These are phyloP conservation scores for Branchipolynoe longqiensis DNA, from an alignment of 2,888 invertebrate species.

Conservation along the genomic window DNA sequence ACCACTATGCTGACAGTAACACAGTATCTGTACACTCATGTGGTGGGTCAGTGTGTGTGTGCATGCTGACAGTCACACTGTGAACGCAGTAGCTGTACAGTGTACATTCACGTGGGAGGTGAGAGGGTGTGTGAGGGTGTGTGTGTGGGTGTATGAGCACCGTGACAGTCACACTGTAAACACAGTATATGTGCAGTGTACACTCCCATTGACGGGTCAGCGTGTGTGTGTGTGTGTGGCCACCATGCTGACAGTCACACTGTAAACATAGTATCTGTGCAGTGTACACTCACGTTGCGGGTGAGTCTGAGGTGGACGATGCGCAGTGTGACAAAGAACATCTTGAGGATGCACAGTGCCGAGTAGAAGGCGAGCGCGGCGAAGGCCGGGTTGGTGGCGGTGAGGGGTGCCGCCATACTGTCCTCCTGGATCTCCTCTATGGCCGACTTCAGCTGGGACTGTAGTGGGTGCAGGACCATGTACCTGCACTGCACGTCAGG, in stretches of 20 bases:
- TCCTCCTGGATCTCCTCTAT: background rate
- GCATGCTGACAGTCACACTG: no score
- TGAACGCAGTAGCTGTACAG: no score
- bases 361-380: slow-evolving; percentile 18
- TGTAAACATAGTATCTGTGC: background rate
- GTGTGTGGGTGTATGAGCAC: background rate
- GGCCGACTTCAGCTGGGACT: background rate
- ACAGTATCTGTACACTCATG: no score
- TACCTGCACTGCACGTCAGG: background rate
- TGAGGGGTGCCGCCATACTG: background rate
- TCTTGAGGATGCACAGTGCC: slow-evolving; percentile 3
- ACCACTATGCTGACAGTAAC: no score
- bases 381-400: slow-evolving; percentile 4
- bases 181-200: background rate
- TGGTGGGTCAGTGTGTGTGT: no score
- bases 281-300: background rate
- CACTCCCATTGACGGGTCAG: background rate
- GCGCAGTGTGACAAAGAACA: background rate
- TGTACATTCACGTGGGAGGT: background rate
- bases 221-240: background rate
- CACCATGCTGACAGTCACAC: background rate
- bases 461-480: background rate
- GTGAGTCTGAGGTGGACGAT: background rate
- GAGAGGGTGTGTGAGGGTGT: background rate
- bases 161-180: background rate